A percentile compares a stretch with the other conserved stretches of the same genome.
Conservation (phyloP, 1,140 invertebrate genomes). For the Sitodiplosis mosellana region DNA sequence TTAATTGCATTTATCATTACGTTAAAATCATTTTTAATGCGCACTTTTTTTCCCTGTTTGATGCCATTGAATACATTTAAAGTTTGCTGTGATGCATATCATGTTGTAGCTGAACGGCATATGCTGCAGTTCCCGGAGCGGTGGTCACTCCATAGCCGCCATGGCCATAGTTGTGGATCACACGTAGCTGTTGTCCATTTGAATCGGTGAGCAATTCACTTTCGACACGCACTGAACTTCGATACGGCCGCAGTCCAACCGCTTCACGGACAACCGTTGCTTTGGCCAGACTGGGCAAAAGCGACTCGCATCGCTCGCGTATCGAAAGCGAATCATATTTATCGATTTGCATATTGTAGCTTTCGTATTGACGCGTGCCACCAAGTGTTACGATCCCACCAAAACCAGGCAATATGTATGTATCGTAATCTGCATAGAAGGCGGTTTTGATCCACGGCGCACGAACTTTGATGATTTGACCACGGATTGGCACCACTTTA, state of each 20-base stretch:
- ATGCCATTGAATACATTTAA: too few relatives aligned
- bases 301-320: constrained; percentile 44
- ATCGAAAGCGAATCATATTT: constrained; percentile 54
- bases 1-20: too few relatives aligned
- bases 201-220: constrained; percentile 29
- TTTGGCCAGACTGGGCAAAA: constrained; percentile 52
- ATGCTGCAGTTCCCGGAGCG: constrained; percentile 63
- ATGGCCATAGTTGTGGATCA: constrained; percentile 87
- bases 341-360: constrained; percentile 46
- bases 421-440: constrained; percentile 64
- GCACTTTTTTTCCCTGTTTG: too few relatives aligned
- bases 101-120: constrained; percentile 48
- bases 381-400: constrained; percentile 52
- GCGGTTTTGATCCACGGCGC: constrained; percentile 83
- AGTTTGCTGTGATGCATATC: constrained; percentile 21
- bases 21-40: too few relatives aligned
- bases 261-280: constrained; percentile 41
- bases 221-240: constrained; percentile 59
- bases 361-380: constrained; percentile 63
- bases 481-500: constrained; percentile 64
- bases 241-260: constrained; percentile 61
- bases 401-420: constrained; percentile 68
- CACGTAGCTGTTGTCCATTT: constrained; percentile 28
- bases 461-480: constrained; percentile 69
- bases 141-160: constrained; percentile 77